Conservation (phyloP, 53 echinoderm and acorn worm genomes). For the Crossaster papposus region DNA sequence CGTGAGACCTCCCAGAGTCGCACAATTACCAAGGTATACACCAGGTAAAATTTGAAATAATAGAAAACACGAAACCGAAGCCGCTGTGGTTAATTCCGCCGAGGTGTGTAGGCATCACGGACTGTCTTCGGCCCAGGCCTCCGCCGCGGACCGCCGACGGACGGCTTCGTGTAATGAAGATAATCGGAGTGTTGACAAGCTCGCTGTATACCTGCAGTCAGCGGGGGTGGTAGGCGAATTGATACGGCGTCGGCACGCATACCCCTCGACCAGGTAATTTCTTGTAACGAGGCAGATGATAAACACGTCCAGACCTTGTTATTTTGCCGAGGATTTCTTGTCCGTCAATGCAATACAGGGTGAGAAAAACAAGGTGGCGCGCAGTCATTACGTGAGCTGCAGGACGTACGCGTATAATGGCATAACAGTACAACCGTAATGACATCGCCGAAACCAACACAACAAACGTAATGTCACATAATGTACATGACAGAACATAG, state of each 20-base stretch:
- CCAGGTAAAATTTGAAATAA: slow-evolving; percentile 62
- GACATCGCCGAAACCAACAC: too few species aligned
- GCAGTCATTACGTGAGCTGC: not conserved
- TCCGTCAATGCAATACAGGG: not conserved
- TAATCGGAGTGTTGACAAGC: slow-evolving; percentile 53
- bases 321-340: not conserved
- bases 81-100: slow-evolving; percentile 34
- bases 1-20: slow-evolving; percentile 37
- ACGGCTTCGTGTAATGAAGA: slow-evolving; percentile 38
- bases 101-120: slow-evolving; percentile 23
- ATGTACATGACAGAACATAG: too few species aligned
- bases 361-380: not conserved
- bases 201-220: slow-evolving; percentile 14
- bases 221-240: slow-evolving; percentile 33
- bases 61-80: slow-evolving; percentile 37
- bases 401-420: not conserved
- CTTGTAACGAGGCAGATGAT: slow-evolving; percentile 5
- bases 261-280: slow-evolving; percentile 46
- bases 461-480: too few species aligned
- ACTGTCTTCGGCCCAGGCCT: not conserved
- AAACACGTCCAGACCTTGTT: not conserved
- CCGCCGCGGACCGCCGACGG: slow-evolving; percentile 20
- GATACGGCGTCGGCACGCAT: slow-evolving; percentile 51
- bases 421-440: too few species aligned
- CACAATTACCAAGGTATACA: slow-evolving; percentile 51